These are phyloP conservation scores for Formica selysi DNA, from an alignment of 1,140 invertebrate genomes.

Conservation along the genomic window DNA sequence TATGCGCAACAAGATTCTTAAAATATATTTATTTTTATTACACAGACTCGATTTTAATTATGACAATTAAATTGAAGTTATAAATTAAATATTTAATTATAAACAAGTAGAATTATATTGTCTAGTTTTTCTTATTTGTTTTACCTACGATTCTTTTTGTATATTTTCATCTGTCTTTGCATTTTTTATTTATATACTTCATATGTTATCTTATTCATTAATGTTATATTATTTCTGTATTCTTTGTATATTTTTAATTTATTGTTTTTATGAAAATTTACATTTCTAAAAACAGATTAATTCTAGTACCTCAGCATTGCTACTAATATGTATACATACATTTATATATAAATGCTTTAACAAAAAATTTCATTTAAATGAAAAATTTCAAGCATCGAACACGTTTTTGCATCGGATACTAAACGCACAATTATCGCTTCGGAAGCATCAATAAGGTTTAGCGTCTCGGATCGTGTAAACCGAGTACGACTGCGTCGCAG, in stretches of 20 bases:
- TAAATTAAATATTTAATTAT: background rate
- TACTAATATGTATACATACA: too few species aligned
- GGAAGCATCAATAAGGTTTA: slow-evolving; percentile 58
- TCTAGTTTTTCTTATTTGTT: too few species aligned
- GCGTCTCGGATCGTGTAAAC: slow-evolving; percentile 44
- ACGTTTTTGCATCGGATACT: background rate
- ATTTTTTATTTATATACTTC: too few species aligned
- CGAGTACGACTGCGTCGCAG: slow-evolving; percentile 33
- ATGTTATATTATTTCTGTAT: too few species aligned
- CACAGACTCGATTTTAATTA: background rate
- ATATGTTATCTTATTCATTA: too few species aligned
- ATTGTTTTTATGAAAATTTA: too few species aligned
- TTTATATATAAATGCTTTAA: background rate
- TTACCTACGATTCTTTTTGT: too few species aligned
- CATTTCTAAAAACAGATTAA: too few species aligned
- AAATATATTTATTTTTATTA: background rate
- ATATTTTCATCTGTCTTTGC: too few species aligned
- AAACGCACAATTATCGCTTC: slow-evolving; percentile 68
- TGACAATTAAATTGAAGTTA: background rate
- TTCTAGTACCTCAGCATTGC: too few species aligned
- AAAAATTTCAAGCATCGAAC: background rate
- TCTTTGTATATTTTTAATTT: too few species aligned
- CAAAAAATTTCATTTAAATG: background rate
- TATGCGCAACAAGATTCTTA: background rate
- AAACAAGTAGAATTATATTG: background rate